Conservation (phyloP, 2,113 vertebrate species). For the Nannobrachium achirus region DNA sequence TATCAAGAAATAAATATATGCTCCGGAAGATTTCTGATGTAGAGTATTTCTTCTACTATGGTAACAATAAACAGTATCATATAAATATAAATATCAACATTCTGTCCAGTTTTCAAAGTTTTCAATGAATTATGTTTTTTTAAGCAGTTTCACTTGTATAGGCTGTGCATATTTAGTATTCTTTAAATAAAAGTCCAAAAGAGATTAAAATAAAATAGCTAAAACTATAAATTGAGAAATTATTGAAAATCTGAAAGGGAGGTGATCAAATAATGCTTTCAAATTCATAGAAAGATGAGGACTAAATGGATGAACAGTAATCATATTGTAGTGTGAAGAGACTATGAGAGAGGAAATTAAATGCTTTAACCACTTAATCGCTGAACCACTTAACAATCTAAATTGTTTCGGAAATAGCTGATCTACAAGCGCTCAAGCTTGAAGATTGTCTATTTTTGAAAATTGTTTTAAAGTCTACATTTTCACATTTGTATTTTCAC, state of each 20-base stretch:
- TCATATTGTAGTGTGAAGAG: constrained; percentile 58
- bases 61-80: constrained; percentile 71
- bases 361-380: constrained; percentile 30
- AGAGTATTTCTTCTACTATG: constrained; percentile 51
- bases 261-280: constrained; percentile 50
- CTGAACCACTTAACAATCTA: too few species aligned
- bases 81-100: constrained; percentile 76
- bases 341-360: constrained; percentile 61
- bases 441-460: too few species aligned
- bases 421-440: too few species aligned
- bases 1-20: constrained; percentile 77
- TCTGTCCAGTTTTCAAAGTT: constrained; percentile 63
- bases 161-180: constrained; percentile 80
- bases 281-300: constrained; percentile 41
- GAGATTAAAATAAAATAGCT: constrained; percentile 56
- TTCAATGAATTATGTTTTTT: constrained; percentile 59
- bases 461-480: too few species aligned
- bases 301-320: constrained; percentile 38
- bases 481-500: too few species aligned
- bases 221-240: constrained; percentile 46
- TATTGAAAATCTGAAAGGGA: constrained; percentile 14
- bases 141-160: constrained; percentile 65
- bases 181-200: constrained; percentile 66
- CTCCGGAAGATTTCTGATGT: constrained; percentile 72
- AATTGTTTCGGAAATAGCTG: too few species aligned